phyloP scores from a whole-genome alignment of 2,888 invertebrate genomes.

The Euplexia lucipara region DNA sequence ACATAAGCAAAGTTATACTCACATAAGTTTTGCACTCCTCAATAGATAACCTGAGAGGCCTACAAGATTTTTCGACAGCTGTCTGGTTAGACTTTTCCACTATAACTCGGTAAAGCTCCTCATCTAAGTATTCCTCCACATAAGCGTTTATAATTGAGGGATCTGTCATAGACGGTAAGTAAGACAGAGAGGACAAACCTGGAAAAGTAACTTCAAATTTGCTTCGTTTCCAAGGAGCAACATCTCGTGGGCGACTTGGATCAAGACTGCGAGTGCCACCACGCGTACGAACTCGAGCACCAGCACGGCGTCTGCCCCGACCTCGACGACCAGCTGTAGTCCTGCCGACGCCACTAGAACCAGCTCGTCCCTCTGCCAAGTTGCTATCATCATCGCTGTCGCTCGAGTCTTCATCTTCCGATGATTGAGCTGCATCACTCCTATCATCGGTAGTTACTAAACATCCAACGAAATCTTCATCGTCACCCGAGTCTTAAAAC shows the following conservation, averaged over 20 bases:
- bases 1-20: too few relatives aligned
- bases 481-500: conserved; percentile 18
- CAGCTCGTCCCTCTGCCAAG: too few relatives aligned
- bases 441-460: too few relatives aligned
- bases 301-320: conserved; percentile 25
- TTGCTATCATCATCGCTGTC: neutral
- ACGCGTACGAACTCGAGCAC: conserved; percentile 23
- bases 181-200: conserved; percentile 24
- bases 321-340: too few relatives aligned
- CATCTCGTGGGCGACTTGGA: too few relatives aligned
- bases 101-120: too few relatives aligned
- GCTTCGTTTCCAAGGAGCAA: conserved; percentile 28
- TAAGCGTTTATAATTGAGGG: too few relatives aligned
- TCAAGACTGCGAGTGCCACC: too few relatives aligned
- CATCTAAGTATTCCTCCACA: too few relatives aligned
- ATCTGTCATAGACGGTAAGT: conserved; percentile 24
- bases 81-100: too few relatives aligned
- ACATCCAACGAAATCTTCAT: neutral
- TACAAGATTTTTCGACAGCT: conserved; percentile 24
- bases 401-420: conserved; percentile 28
- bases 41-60: conserved; percentile 10
- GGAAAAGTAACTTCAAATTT: conserved; percentile 18
- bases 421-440: conserved; percentile 12
- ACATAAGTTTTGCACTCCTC: too few relatives aligned
- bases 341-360: too few relatives aligned